Percentiles rank a stretch among this genome's conserved stretches.
Evolutionary conservation across 2,797 vertebrate genomes (phyloP).

Genomic region (Gadopsis bispinosus): DNA sequence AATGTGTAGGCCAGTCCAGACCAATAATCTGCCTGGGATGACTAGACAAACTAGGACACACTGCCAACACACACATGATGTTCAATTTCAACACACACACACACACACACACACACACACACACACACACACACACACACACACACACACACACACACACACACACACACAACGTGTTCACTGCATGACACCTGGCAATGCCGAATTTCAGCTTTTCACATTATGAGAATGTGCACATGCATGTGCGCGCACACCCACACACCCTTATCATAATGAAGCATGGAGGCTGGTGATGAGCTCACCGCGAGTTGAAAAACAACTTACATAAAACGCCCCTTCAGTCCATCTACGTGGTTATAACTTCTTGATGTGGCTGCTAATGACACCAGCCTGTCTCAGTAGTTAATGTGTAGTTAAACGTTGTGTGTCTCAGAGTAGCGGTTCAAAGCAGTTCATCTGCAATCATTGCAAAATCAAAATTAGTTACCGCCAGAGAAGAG

Average conservation of each 20-base stretch:
- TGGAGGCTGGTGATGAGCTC: slow-evolving; percentile 52
- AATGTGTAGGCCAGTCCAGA: slow-evolving; percentile 10
- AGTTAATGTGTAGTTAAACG: not conserved
- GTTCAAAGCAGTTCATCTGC: not conserved
- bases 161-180: slow-evolving; percentile 21
- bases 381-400: slow-evolving; percentile 34
- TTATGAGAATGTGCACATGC: slow-evolving; percentile 6
- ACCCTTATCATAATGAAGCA: slow-evolving; percentile 18
- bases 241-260: not conserved
- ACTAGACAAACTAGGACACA: slow-evolving; percentile 41
- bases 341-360: slow-evolving; percentile 36
- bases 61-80: slow-evolving; percentile 25
- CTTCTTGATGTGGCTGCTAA: slow-evolving; percentile 42
- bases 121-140: slow-evolving; percentile 18
- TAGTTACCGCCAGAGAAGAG: not conserved
- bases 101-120: slow-evolving; percentile 4
- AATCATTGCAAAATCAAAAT: not conserved
- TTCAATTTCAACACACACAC: slow-evolving; percentile 18
- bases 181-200: slow-evolving; percentile 37
- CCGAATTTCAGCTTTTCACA: not conserved
- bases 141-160: not conserved
- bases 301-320: slow-evolving; percentile 66
- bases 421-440: not conserved
- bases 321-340: slow-evolving; percentile 70
- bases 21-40: slow-evolving; percentile 39